Base-by-base conservation (phyloP, 1,140 invertebrate species). In the Potamilus streckersoni region DNA sequence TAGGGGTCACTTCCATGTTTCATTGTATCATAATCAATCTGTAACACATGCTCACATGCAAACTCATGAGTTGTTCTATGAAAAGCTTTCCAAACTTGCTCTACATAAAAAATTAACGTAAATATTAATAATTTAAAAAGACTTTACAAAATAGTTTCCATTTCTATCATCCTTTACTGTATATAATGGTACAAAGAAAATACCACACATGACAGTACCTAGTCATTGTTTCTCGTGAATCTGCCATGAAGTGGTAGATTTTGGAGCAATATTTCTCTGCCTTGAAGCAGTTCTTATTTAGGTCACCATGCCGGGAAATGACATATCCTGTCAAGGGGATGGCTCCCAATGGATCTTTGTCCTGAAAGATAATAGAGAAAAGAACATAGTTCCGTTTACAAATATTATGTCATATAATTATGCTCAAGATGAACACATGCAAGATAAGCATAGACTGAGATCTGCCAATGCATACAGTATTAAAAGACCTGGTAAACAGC, bases 321-420 rank as follows among this genome's bases (percentile, higher is more conserved):
- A 93, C 93, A 87, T 97, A 96, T 84, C 96, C 95, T 62, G 94
- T 92, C 65, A 97, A 91, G 91, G 95, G 95, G 74, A 97, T 92
- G 19, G 96, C 96, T 71, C 96, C 96, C 56, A 97, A 93, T 74
- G 96, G 96, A 87, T 97, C 95, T 38, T 77, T 76, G 23, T 89
- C 87, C 89, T 97, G 87, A 5, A 88, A 85, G 6, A 49, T 8
- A 49, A 49, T 49, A 49, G 4, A 49, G 38, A 49, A 49, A 49
- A 49, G 38, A 49, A 49, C 11, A 49, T 49, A 8, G 11, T 8
- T 6, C 11, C 11, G 38, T 49, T 49, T 49, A 49, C 6, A 49
- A 49, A 49, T 49, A 49, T 11, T 49, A 49, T 49, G 38, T 49
- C 5, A 8, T 8, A 8, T 49, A 49, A 6, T 49, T 49, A 49